Conservation (phyloP, 1,140 invertebrate genomes). For the Orius laevigatus region DNA sequence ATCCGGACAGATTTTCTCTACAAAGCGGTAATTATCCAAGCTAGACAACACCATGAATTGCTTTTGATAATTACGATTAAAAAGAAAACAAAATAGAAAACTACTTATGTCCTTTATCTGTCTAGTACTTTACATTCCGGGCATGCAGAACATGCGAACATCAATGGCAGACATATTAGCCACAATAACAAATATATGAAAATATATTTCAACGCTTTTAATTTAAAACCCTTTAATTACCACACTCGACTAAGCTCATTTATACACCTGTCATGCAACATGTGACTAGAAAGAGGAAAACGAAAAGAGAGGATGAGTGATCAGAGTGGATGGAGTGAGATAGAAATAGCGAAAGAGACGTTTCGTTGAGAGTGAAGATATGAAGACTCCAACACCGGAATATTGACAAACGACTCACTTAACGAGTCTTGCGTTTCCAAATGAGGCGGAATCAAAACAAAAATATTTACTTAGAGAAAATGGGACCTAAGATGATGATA, state of each 20-base stretch:
- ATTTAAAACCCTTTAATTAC: too few species aligned
- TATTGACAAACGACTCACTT: slow-evolving; percentile 13
- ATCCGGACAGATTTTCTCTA: too few species aligned
- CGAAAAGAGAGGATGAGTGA: background rate
- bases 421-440: slow-evolving; percentile 16
- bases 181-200: background rate
- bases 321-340: background rate
- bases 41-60: too few species aligned
- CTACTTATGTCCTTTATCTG: background rate
- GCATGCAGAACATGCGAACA: slow-evolving; percentile 20
- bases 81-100: background rate
- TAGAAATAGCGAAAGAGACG: background rate
- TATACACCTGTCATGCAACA: too few species aligned
- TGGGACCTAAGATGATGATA: too few species aligned
- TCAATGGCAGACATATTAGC: slow-evolving; percentile 16
- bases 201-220: background rate
- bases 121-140: slow-evolving; percentile 20
- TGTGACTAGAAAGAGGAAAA: too few species aligned
- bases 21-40: too few species aligned
- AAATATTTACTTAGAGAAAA: slow-evolving; percentile 7
- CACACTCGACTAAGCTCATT: too few species aligned
- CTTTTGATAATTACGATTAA: too few species aligned
- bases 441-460: slow-evolving; percentile 11
- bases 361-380: too few species aligned
- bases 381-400: background rate